Evolutionary conservation across 2,888 invertebrate genomes (phyloP).

Genomic region (Cosmorhoe ocellata): DNA sequence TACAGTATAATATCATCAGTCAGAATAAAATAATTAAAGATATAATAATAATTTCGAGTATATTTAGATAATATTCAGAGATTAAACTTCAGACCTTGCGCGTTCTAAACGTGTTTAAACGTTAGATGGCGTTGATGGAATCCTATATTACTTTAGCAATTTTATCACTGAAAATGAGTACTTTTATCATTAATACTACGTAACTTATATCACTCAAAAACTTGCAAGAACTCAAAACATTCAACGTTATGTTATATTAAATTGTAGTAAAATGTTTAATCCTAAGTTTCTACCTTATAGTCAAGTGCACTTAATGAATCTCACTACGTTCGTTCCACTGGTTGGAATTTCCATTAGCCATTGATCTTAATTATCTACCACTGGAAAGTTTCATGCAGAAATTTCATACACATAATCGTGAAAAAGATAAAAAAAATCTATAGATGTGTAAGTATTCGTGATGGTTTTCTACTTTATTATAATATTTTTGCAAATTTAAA

Average conservation of each 20-base stretch:
- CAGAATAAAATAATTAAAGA: neutral
- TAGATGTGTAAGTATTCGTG: too few species aligned
- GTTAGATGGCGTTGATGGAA: too few species aligned
- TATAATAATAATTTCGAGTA: neutral
- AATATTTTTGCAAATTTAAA: too few species aligned
- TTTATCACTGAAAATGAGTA: conserved; percentile 11
- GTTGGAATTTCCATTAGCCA: conserved; percentile 49
- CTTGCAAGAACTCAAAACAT: conserved; percentile 48
- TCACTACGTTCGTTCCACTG: conserved; percentile 66
- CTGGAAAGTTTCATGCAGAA: too few species aligned
- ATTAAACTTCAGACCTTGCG: too few species aligned
- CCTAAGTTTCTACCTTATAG: conserved; percentile 56
- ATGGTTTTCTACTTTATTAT: too few species aligned
- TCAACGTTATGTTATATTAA: conserved; percentile 47
- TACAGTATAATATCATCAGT: neutral
- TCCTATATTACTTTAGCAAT: neutral
- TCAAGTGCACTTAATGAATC: conserved; percentile 78
- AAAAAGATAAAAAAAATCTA: too few species aligned
- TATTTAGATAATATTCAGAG: too few species aligned
- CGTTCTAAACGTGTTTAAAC: too few species aligned
- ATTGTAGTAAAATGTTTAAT: conserved; percentile 46
- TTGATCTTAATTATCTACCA: conserved; percentile 36
- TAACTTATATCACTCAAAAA: conserved; percentile 31
- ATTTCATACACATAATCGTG: too few species aligned
- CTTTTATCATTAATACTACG: conserved; percentile 15